Conservation (phyloP, 1,140 invertebrate genomes). For the Camponotus vicinus region DNA sequence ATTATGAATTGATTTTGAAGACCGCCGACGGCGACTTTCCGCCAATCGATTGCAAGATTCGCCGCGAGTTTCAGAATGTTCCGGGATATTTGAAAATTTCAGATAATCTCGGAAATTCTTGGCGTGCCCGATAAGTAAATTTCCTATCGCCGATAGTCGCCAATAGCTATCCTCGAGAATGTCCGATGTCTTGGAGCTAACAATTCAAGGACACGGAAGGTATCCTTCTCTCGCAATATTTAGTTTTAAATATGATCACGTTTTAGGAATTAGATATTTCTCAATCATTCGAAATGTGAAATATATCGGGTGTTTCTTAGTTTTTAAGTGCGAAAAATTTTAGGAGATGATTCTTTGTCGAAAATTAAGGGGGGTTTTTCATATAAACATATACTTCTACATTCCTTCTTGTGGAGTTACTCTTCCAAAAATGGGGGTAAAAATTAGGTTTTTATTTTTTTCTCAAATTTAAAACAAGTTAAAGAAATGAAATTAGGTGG, state of each 20-base stretch:
- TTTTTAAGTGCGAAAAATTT: too few relatives aligned
- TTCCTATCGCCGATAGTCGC: constrained; percentile 45
- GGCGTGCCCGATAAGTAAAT: constrained; percentile 57
- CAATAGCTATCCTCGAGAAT: constrained; percentile 20
- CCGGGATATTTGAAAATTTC: constrained; percentile 62
- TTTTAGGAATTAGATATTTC: background rate
- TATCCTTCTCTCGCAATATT: background rate
- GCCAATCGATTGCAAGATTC: constrained; percentile 58
- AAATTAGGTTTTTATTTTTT: too few relatives aligned
- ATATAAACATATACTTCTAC: too few relatives aligned
- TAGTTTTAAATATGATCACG: background rate
- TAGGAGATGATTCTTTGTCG: too few relatives aligned
- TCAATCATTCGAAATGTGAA: background rate
- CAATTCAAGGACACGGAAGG: constrained; percentile 39
- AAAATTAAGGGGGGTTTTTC: too few relatives aligned
- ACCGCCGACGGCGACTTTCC: constrained; percentile 55
- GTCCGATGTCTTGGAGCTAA: constrained; percentile 8
- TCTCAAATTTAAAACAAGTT: too few relatives aligned
- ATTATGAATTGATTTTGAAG: constrained; percentile 62
- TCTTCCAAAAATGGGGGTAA: too few relatives aligned
- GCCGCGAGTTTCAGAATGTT: constrained; percentile 55
- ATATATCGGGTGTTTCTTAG: background rate
- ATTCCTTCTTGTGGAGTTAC: too few relatives aligned
- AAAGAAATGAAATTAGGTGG: too few relatives aligned
- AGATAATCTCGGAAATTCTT: constrained; percentile 58